These are phyloP conservation scores for Rhynchonema sp. DNA, from an alignment of 2,888 invertebrate species.

Conservation along the genomic window DNA sequence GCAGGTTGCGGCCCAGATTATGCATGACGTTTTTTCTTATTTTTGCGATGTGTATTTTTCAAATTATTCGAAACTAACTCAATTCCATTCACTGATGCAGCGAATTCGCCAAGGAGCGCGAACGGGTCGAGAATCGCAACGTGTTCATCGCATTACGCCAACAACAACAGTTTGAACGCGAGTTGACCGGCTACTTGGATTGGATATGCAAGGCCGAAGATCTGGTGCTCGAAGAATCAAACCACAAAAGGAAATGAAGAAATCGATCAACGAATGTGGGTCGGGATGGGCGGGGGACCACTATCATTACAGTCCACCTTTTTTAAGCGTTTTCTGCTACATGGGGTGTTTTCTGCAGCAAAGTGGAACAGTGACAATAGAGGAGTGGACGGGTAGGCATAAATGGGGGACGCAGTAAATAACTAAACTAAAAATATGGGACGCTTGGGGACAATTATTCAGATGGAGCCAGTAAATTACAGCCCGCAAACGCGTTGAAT, in stretches of 20 bases:
- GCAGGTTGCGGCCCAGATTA: neutral
- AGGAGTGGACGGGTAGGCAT: too few relatives aligned
- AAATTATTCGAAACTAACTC: neutral
- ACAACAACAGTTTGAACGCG: conserved; percentile 90
- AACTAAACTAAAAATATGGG: too few relatives aligned
- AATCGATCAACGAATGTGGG: conserved; percentile 90
- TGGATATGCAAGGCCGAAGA: conserved; percentile 99
- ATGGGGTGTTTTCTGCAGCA: too few relatives aligned
- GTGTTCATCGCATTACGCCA: conserved; percentile 94
- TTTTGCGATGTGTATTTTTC: neutral
- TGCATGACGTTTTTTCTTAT: neutral
- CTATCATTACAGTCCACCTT: too few relatives aligned
- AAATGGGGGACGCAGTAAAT: too few relatives aligned
- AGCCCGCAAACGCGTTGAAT: conserved; percentile 71
- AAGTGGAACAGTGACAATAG: too few relatives aligned
- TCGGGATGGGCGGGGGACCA: too few relatives aligned
- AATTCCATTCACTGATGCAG: conserved; percentile 42
- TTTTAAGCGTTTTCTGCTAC: too few relatives aligned
- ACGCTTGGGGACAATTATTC: too few relatives aligned
- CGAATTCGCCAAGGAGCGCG: conserved; percentile 99
- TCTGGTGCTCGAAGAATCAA: conserved; percentile 89
- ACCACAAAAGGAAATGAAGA: conserved; percentile 96
- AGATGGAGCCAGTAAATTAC: too few relatives aligned
- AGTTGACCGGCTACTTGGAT: conserved; percentile 95
- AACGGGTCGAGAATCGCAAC: conserved; percentile 98